These are phyloP conservation scores for Spisula solida DNA, from an alignment of 2,888 invertebrate species.

Conservation along the genomic window DNA sequence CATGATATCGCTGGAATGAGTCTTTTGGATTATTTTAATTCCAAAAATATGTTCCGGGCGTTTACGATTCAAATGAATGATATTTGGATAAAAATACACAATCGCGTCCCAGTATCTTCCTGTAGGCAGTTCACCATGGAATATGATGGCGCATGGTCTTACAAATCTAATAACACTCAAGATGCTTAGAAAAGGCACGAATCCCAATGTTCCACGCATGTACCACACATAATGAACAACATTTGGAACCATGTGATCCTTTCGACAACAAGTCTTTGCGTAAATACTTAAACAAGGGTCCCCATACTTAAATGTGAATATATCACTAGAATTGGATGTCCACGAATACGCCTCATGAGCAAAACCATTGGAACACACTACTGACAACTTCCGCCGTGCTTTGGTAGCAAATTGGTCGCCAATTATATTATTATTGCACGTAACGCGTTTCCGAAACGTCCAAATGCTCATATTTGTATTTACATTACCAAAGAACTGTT, in stretches of 20 bases:
- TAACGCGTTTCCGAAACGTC: not conserved
- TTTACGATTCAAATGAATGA: conserved; percentile 28
- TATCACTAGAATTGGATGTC: conserved; percentile 5
- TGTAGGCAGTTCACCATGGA: conserved; percentile 17
- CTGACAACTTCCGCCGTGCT: not conserved
- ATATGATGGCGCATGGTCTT: conserved; percentile 20
- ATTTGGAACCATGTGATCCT: not conserved
- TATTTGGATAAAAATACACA: conserved; percentile 14
- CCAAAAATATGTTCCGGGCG: not conserved
- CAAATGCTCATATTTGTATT: not conserved
- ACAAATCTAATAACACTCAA: conserved; percentile 28
- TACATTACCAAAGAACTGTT: not conserved
- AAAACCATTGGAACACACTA: not conserved
- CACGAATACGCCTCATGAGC: not conserved
- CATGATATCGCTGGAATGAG: conserved; percentile 45
- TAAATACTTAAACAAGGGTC: not conserved
- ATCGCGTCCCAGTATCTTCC: conserved; percentile 27
- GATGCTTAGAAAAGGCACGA: conserved; percentile 6
- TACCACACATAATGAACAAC: conserved; percentile 32
- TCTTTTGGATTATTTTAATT: not conserved
- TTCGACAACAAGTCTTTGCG: not conserved
- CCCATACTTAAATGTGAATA: not conserved
- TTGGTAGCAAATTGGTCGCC: not conserved
- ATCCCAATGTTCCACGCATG: not conserved
- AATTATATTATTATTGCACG: not conserved